Evolutionary conservation across 2,797 vertebrate genomes (phyloP).

Genomic region (Crypturellus tataupa): DNA sequence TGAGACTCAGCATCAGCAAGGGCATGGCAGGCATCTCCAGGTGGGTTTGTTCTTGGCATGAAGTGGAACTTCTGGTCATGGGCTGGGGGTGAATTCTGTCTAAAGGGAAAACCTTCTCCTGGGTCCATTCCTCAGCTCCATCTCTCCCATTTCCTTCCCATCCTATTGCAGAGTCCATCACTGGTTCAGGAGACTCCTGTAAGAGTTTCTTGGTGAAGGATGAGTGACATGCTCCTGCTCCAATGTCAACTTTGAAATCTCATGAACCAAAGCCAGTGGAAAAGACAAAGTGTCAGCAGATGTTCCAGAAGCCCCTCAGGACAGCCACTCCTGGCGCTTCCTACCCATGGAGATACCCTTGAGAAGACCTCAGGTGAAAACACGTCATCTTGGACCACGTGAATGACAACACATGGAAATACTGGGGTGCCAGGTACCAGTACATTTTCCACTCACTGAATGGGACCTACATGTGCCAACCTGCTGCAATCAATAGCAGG

Average conservation of each 20-base stretch:
- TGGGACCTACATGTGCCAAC: neutral
- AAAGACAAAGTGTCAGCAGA: neutral
- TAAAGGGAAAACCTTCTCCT: neutral
- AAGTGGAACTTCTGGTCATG: no score
- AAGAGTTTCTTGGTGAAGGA: neutral
- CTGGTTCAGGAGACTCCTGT: neutral
- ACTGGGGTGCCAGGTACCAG: neutral
- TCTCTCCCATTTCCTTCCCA: neutral
- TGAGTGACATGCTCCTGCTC: neutral
- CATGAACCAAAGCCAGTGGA: neutral
- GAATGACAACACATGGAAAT: neutral
- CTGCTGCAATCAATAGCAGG: neutral
- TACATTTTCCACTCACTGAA: neutral
- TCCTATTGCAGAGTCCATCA: no score
- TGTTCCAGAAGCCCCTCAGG: neutral
- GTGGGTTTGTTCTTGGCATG: no score
- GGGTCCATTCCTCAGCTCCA: neutral
- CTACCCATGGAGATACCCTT: neutral
- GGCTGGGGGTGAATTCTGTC: no score
- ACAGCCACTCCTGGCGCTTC: neutral
- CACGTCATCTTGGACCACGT: neutral
- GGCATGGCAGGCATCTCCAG: no score
- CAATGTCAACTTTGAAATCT: neutral
- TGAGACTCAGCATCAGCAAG: no score
- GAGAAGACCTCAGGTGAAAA: neutral